Percentiles rank a stretch among this genome's conserved stretches.
Evolutionary conservation across 2,113 vertebrate genomes (phyloP).

Genomic region (Typhlomys cinereus): DNA sequence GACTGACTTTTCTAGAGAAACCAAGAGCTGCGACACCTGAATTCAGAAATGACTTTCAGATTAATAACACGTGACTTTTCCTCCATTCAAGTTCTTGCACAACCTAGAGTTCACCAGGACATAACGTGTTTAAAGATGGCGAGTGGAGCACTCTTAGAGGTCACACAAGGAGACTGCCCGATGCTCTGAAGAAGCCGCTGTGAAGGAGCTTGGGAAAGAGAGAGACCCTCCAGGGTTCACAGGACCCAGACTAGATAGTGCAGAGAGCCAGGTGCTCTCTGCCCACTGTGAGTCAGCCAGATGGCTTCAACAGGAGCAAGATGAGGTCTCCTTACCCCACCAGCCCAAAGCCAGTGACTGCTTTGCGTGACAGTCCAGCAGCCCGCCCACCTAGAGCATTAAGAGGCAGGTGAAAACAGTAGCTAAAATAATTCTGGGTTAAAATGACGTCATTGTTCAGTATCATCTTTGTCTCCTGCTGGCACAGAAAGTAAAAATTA

Average conservation of each 20-base stretch:
- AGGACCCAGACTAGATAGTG: not conserved
- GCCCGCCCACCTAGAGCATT: not conserved
- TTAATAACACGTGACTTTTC: not conserved
- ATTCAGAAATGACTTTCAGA: not conserved
- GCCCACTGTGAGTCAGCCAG: no score
- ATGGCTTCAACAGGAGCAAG: not conserved
- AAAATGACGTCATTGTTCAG: not conserved
- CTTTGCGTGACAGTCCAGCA: fast-evolving
- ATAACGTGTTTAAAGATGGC: not conserved
- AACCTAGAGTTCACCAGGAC: constrained; percentile 26
- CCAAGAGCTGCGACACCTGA: not conserved
- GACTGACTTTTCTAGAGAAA: not conserved
- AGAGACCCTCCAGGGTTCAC: not conserved
- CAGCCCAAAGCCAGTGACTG: fast-evolving
- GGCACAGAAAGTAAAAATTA: not conserved
- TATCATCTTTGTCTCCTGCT: not conserved
- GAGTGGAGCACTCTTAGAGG: not conserved
- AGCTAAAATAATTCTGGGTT: not conserved
- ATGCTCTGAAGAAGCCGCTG: fast-evolving
- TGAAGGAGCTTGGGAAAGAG: not conserved
- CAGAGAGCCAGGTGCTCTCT: not conserved
- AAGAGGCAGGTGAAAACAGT: not conserved
- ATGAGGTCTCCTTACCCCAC: fast-evolving
- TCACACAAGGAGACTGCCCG: not conserved
- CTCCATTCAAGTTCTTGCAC: not conserved